Evolutionary conservation across 2,888 invertebrate genomes (phyloP), one percentile per base, ranked within the genome.

Genomic region (Drosophila austrosaltans): DNA sequence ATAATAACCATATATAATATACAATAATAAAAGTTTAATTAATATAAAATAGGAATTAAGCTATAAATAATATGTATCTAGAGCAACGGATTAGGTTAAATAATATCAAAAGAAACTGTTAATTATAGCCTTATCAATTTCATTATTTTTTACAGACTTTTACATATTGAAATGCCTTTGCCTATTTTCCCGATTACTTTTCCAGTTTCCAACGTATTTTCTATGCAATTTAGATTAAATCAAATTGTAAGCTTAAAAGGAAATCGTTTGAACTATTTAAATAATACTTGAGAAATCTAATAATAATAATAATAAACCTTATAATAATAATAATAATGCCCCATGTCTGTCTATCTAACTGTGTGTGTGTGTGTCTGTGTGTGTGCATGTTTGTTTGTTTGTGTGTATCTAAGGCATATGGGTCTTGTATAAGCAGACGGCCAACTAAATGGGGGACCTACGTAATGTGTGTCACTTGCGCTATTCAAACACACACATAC

Each of bases 391-490:
- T 28, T 48, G 32, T 40, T 16, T 60, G 28, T 59, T 5, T 42
- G 42, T 59, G 28, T 61, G 60, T 60, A 25, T 60, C 28, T 60
- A 30, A 30, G 57, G 57, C 30, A 48, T 36, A 42, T 57, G 57
- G 76, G 70, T 71, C 78, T 80, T 81, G 78, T 72, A 68, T 74
- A 80, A 80, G 75, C 57, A 57, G 53, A 57, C 73, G 63, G 48
- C 48, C 48, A 48, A 57, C 73, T 75, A 73, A 72, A 72, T 72
- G 72, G 72, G 61, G 63, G 54, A 68, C 69, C 75, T 75, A 75
- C 72, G 75, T 75, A 75, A 79, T 66, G 76, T 78, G 81, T 80
- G 78, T 80, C 78, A 81, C 73, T 61, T 65, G 59, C 68, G 56
- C 48, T 60, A 42, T 69, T 64, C 59, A 48, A 53, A 58, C 58